Evolutionary conservation across 1,140 invertebrate genomes (phyloP), one percentile per base, ranked within the genome.

Genomic region (Goniozus legneri): DNA sequence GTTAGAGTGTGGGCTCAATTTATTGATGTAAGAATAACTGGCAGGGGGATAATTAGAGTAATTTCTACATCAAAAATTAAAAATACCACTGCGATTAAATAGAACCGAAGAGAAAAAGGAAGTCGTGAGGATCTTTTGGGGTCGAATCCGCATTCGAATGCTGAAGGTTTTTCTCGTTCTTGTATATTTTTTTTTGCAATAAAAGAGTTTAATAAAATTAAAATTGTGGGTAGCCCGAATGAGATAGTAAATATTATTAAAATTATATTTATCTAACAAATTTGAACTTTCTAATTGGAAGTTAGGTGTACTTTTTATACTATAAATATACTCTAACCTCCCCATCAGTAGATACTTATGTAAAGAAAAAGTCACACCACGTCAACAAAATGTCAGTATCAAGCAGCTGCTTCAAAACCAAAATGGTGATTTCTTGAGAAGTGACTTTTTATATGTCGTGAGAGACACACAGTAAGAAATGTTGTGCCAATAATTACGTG

Each of bases 321-420:
- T 83, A 82, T 80, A 79, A 71, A 54, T 53, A 51, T 48, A 10
- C n/a, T 21, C 15, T 57, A 47, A 42, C 48, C 76, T 58, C 77
- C 76, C 81, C 81, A 86, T 81, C 82, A 85, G 59, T 85, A 86
- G 67, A 85, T 77, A 43, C 76, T 80, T 50, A 84, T 72, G 77
- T 81, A 86, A 52, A 86, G 60, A 58, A 86, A 85, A 77, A 87
- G 70, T 82, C 84, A 87, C 8, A 87, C 77, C 57, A 86, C 78
- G 80, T 87, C 83, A 41, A 87, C 80, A 79, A 87, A 87, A 71
- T 86, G 83, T 82, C 84, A 87, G 52, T 86, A 87, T 82, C 84
- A 85, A 19, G 82, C 78, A 43, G 80, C 79, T 44, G 79, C 79
- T 79, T 87, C 82, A 78, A 86, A 85, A 55, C 81, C 79, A 68